Base-by-base conservation (phyloP, 2,888 invertebrate genomes). In the Stegophylla sp. region DNA sequence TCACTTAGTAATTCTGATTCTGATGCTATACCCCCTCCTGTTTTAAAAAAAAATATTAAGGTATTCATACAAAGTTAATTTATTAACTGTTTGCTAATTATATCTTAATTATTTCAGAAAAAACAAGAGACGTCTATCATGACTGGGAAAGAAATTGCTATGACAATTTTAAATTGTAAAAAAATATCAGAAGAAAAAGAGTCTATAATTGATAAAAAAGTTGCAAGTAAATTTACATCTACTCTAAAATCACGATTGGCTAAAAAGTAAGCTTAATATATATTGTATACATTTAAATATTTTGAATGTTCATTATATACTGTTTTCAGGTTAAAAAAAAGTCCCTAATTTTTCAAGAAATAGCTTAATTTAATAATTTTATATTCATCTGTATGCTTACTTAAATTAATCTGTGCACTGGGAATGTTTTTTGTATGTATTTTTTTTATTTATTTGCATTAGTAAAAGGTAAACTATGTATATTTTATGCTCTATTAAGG, bases 121-220 rank as follows among this genome's bases (percentile, higher is more conserved):
- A 79, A 79, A 51, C 67, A 48, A 15, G 51, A 79, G 2, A 48
- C 28, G 10, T 45, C 79, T 13, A 77, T 48, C 1, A 79, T 79
- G 79, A 79, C 59, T 17, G 61, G 61, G 61, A 79, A 79, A 71
- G 79, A 79, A 79, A 79, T 79, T 20, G 69, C 79, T n/a, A 79
- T 77, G 67, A 77, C 77, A 45, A 77, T 77, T 77, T 69, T 77
- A 67, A 77, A 69, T 59, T 77, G 77, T 13, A 77, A 77, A 69
- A 59, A 79, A 41, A 61, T 71, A 34, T n/a, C 28, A 4, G 77
- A 67, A 67, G 77, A 67, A 43, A 77, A 67, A 20, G 67, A 73
- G 45, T 45, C 67, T 23, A 20, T 10, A n/a, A 67, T 77, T 5
- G 79, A 79, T 79, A 79, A 79, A 69, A 79, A 71, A 71, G 69